These are phyloP conservation scores for Drosophila quasianomalipes DNA, from an alignment of 2,888 invertebrate species.

Conservation along the genomic window DNA sequence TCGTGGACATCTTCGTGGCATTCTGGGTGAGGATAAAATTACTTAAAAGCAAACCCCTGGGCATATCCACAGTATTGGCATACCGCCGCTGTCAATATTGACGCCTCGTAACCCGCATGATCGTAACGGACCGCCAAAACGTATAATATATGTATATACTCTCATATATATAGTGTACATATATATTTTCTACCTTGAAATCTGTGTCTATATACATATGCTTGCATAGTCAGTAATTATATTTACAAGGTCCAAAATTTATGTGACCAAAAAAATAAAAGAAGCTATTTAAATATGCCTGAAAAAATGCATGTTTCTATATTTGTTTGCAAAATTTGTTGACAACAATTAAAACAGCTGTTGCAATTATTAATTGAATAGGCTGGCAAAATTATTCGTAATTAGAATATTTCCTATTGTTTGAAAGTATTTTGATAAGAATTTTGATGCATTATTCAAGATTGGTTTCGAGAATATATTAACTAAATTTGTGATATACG, in stretches of 20 bases:
- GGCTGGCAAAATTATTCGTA: neutral
- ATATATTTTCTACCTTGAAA: neutral
- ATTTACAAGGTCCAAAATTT: neutral
- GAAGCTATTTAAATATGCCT: too few species aligned
- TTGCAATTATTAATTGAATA: neutral
- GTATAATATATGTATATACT: constrained; percentile 5
- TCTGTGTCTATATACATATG: neutral
- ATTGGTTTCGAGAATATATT: neutral
- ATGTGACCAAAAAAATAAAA: neutral
- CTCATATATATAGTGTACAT: neutral
- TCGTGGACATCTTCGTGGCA: constrained; percentile 77
- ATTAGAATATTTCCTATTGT: neutral
- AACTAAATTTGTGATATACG: neutral
- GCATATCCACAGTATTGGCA: constrained; percentile 71
- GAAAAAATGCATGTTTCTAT: neutral
- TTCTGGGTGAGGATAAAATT: constrained; percentile 79
- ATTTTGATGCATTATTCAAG: neutral
- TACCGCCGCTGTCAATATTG: constrained; percentile 78
- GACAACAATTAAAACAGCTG: neutral
- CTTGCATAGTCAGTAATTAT: neutral
- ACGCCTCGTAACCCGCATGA: constrained; percentile 71
- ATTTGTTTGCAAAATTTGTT: neutral
- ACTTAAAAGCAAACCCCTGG: constrained; percentile 72
- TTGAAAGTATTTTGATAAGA: neutral
- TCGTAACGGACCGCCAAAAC: constrained; percentile 56